phyloP scores from a whole-genome alignment of 2,888 invertebrate genomes.

The Lumbricus terrestris region DNA sequence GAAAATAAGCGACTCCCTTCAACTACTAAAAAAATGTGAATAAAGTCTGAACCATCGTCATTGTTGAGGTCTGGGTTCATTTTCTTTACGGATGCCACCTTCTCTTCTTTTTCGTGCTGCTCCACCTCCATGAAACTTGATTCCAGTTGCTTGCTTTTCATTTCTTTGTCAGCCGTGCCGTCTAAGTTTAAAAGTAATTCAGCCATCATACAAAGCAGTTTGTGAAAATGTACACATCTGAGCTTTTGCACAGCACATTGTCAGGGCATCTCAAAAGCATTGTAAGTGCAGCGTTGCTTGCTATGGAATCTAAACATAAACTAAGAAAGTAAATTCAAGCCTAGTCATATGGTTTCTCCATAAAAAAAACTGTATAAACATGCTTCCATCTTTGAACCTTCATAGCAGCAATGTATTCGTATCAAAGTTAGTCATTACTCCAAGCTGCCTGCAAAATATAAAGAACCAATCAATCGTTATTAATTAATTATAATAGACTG shows the following conservation, averaged over 20 bases:
- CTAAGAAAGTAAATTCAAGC: too few species aligned
- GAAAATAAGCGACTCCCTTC: background rate
- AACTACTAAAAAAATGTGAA: background rate
- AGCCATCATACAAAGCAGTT: background rate
- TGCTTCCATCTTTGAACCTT: background rate
- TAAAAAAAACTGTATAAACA: background rate
- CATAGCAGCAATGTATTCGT: background rate
- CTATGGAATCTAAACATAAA: background rate
- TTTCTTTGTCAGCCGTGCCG: background rate
- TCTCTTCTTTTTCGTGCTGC: background rate
- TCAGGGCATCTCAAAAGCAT: background rate
- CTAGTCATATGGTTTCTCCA: background rate
- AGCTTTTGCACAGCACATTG: background rate
- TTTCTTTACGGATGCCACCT: background rate
- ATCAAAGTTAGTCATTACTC: background rate
- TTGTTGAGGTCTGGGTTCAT: background rate
- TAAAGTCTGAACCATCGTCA: background rate
- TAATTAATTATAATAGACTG: background rate
- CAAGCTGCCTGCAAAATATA: background rate
- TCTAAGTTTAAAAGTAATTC: background rate
- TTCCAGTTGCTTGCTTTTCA: background rate
- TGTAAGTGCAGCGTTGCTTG: background rate
- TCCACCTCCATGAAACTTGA: background rate
- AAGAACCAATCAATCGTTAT: background rate
- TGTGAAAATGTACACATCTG: background rate